These are phyloP conservation scores for Grammomys surdaster DNA, from an alignment of 2,113 vertebrate species.

Conservation along the genomic window DNA sequence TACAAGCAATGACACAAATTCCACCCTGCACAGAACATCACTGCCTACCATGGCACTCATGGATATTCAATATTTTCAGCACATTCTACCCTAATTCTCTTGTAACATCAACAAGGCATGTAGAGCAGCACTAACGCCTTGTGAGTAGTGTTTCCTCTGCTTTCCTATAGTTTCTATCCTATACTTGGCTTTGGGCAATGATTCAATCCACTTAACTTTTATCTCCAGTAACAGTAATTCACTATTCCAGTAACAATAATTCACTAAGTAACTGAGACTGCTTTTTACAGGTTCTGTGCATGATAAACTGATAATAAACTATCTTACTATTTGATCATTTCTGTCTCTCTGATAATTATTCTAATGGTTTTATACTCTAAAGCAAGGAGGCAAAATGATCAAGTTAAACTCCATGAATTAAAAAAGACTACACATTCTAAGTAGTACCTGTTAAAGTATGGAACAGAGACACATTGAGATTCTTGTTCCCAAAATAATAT, in stretches of 20 bases:
- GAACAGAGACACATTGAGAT: neutral
- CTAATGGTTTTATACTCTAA: constrained; percentile 51
- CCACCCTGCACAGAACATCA: constrained; percentile 63
- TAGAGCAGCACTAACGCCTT: neutral
- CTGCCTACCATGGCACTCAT: neutral
- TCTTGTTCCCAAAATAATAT: neutral
- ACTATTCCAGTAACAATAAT: constrained; percentile 51
- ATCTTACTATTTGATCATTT: constrained; percentile 28
- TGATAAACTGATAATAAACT: constrained; percentile 61
- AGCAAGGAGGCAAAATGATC: constrained; percentile 58
- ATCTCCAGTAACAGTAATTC: constrained; percentile 51
- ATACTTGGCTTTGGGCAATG: constrained; percentile 56
- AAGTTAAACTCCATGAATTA: neutral
- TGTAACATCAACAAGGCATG: constrained; percentile 36
- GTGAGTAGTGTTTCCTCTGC: constrained; percentile 19
- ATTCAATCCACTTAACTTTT: constrained; percentile 59
- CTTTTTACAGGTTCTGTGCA: constrained; percentile 53
- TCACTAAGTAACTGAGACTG: constrained; percentile 64
- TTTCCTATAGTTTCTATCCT: constrained; percentile 18
- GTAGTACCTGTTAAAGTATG: neutral
- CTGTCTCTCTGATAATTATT: constrained; percentile 41
- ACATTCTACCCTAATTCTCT: constrained; percentile 56
- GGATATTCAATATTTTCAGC: constrained; percentile 22
- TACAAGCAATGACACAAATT: constrained; percentile 67
- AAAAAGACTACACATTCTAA: constrained; percentile 37